phyloP scores from a whole-genome alignment of 1,140 invertebrate genomes.

The Drosophila miranda region DNA sequence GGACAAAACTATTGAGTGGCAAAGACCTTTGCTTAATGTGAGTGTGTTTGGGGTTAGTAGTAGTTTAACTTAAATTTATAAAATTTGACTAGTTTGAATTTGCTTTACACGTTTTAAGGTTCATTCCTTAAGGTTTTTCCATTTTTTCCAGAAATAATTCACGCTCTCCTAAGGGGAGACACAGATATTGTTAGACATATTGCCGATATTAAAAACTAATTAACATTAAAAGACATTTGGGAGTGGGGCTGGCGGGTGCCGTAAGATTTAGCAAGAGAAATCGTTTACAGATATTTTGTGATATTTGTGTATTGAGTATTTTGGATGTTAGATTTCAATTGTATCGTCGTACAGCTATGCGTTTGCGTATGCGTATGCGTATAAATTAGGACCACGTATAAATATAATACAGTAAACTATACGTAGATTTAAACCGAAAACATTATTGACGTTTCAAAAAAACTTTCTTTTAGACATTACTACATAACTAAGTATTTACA shows the following conservation, averaged over 20 bases:
- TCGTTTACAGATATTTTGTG: conserved; percentile 68
- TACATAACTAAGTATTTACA: conserved; percentile 64
- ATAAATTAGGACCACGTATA: conserved; percentile 70
- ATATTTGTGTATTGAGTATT: conserved; percentile 81
- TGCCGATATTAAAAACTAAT: conserved; percentile 69
- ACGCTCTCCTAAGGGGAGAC: too few relatives aligned
- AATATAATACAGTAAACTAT: conserved; percentile 74
- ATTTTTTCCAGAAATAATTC: conserved; percentile 18
- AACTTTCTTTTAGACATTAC: conserved; percentile 11
- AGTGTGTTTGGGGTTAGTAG: conserved; percentile 65
- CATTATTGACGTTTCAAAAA: conserved; percentile 60
- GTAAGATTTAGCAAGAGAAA: conserved; percentile 45
- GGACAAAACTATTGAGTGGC: conserved; percentile 16
- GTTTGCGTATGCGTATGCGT: conserved; percentile 17
- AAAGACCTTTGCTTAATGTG: conserved; percentile 25
- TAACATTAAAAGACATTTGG: conserved; percentile 67
- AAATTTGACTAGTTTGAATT: conserved; percentile 82
- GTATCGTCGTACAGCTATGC: conserved; percentile 56
- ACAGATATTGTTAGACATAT: conserved; percentile 19
- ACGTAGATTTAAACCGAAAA: conserved; percentile 32
- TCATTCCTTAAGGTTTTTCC: conserved; percentile 32
- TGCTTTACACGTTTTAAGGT: conserved; percentile 77
- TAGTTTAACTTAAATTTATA: conserved; percentile 75
- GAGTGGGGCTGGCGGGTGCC: conserved; percentile 39
- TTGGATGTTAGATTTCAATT: conserved; percentile 72